Percentiles rank a stretch among this genome's conserved stretches.
Conservation (phyloP, 2,113 vertebrate genomes). For the Gallinago jamesoni region DNA sequence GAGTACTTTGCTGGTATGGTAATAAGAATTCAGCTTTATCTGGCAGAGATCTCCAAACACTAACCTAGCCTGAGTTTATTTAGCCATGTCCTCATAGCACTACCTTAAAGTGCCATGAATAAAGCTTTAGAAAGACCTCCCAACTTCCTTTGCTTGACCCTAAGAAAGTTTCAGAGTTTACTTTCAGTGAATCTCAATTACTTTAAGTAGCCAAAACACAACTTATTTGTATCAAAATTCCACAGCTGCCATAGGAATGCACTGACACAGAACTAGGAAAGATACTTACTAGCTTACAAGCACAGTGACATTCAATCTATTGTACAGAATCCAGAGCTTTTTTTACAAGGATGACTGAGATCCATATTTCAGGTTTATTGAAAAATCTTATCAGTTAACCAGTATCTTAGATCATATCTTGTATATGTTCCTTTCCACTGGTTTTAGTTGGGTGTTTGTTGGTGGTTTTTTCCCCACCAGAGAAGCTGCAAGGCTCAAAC, state of each 20-base stretch:
- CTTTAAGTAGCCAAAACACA: background rate
- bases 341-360: background rate
- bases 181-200: background rate
- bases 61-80: background rate
- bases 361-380: background rate
- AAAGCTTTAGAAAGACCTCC: background rate
- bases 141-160: background rate
- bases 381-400: background rate
- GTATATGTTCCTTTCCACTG: background rate
- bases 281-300: background rate
- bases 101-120: background rate
- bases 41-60: background rate
- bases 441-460: background rate
- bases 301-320: background rate
- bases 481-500: background rate
- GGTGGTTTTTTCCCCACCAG: background rate
- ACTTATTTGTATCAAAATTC: background rate
- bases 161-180: background rate
- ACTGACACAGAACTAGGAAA: background rate
- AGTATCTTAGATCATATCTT: background rate
- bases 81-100: background rate
- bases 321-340: background rate
- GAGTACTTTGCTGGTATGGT: background rate
- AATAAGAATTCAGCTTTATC: background rate
- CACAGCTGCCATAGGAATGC: background rate